Evolutionary conservation across 2,797 vertebrate species (phyloP).

Genomic region (Falco berigora): DNA sequence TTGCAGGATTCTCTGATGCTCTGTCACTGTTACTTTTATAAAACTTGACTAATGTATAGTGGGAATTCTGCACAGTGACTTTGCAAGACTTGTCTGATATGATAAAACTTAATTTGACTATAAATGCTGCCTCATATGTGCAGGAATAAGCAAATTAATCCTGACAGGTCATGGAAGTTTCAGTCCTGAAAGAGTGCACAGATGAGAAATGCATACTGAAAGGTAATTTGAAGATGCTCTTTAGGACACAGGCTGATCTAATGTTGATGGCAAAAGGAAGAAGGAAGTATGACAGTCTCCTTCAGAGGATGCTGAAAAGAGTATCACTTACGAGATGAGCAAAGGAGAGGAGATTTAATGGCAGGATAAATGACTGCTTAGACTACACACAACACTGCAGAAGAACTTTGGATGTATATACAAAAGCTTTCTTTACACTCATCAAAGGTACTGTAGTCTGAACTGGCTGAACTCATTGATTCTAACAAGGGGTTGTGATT

Average conservation of each 20-base stretch:
- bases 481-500: background rate
- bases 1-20: background rate
- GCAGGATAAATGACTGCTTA: background rate
- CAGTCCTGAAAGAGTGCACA: background rate
- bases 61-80: background rate
- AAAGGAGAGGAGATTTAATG: background rate
- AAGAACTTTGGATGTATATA: background rate
- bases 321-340: background rate
- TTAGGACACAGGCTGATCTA: background rate
- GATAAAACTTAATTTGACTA: background rate
- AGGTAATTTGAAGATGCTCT: conserved; percentile 36
- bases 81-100: background rate
- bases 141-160: background rate
- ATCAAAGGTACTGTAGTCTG: background rate
- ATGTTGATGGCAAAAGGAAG: background rate
- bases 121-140: background rate
- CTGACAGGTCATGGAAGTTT: background rate
- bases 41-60: background rate
- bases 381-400: background rate
- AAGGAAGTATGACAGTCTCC: background rate
- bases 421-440: background rate
- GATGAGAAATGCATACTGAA: conserved; percentile 23
- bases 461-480: background rate
- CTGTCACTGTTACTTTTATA: background rate
- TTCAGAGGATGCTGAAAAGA: background rate